phyloP scores from a whole-genome alignment of 2,888 invertebrate genomes.

The Thalpophila matura region DNA sequence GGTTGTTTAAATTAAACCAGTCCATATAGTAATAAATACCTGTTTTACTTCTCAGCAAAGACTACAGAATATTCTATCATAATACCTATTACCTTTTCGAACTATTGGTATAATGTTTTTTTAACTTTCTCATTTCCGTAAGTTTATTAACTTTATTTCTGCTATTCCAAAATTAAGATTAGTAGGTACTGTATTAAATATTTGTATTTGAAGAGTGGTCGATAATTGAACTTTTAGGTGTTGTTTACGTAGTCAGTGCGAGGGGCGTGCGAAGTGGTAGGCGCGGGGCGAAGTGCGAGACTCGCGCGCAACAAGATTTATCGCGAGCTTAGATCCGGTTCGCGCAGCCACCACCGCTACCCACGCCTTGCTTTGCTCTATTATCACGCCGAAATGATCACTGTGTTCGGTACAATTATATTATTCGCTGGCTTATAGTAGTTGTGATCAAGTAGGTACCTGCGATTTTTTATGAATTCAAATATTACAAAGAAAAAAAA shows the following conservation, averaged over 20 bases:
- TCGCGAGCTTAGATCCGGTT: constrained; percentile 87
- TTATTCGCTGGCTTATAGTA: constrained; percentile 72
- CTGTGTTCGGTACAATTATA: constrained; percentile 73
- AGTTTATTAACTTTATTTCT: background rate
- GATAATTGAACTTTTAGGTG: constrained; percentile 47
- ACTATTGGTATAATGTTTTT: background rate
- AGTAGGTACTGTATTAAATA: background rate
- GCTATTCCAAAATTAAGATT: background rate
- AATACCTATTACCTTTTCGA: background rate
- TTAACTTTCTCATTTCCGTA: background rate
- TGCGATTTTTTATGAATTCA: constrained; percentile 21
- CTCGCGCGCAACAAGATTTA: constrained; percentile 82
- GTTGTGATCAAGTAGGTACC: constrained; percentile 55
- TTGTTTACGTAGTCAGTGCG: constrained; percentile 52
- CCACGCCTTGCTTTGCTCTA: constrained; percentile 85
- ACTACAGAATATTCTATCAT: too few relatives aligned
- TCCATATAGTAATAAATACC: too few relatives aligned
- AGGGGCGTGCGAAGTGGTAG: constrained; percentile 60
- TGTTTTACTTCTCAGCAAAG: too few relatives aligned
- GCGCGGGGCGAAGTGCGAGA: constrained; percentile 61
- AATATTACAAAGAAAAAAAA: constrained; percentile 32
- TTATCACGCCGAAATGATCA: constrained; percentile 86
- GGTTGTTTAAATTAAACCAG: too few relatives aligned
- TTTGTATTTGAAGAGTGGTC: constrained; percentile 8
- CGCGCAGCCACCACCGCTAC: constrained; percentile 75